A percentile compares a stretch with the other conserved stretches of the same genome.
phyloP scores from a whole-genome alignment of 2,888 invertebrate species.

The Hypomecis punctinalis region DNA sequence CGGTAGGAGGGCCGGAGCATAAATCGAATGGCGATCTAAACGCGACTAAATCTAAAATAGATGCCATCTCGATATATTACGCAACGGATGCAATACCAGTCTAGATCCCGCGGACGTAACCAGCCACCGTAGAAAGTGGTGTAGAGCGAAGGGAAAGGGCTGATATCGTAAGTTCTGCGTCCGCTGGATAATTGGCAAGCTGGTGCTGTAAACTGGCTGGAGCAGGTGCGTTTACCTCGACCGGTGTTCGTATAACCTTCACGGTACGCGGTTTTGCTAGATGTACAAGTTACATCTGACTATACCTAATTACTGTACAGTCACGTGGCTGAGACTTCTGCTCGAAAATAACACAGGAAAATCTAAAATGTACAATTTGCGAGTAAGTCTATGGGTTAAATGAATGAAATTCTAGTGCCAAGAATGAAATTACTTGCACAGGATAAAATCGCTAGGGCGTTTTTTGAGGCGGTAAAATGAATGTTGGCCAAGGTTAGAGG shows the following conservation, averaged over 20 bases:
- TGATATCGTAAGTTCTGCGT: conserved; percentile 47
- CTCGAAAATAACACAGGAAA: conserved; percentile 4
- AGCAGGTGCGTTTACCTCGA: conserved; percentile 41
- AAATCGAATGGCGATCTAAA: neutral
- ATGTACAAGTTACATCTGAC: conserved; percentile 12
- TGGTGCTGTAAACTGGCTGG: conserved; percentile 10
- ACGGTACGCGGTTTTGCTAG: conserved; percentile 33
- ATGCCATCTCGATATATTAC: conserved; percentile 48
- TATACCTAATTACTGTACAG: neutral
- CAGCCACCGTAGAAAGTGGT: conserved; percentile 58
- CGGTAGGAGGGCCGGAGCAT: too few relatives aligned
- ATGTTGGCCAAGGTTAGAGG: neutral
- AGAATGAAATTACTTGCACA: too few relatives aligned
- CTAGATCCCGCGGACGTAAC: conserved; percentile 60
- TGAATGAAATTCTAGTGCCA: too few relatives aligned
- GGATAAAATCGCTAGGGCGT: neutral
- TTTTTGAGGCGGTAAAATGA: neutral
- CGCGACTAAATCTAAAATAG: conserved; percentile 38
- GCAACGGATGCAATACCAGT: conserved; percentile 53
- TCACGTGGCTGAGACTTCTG: conserved; percentile 15
- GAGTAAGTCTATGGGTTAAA: neutral
- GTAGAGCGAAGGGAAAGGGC: conserved; percentile 58
- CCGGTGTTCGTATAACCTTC: conserved; percentile 37
- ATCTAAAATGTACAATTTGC: neutral
- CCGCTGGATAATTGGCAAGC: conserved; percentile 50